Conservation (phyloP, 2,113 vertebrate genomes). For the Silurus glanis region DNA sequence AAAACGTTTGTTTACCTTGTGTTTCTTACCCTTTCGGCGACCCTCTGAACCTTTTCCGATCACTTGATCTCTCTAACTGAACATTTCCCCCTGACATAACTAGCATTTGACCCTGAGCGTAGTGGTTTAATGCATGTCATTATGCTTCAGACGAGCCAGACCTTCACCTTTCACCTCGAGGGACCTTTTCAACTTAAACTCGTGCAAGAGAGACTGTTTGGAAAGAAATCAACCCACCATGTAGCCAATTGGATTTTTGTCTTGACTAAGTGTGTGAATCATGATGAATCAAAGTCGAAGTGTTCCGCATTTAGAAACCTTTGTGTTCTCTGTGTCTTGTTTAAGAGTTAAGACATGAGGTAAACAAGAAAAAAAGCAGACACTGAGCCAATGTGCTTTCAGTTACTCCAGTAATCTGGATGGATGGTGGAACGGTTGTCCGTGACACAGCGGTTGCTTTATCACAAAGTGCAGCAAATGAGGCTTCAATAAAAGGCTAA, state of each 20-base stretch:
- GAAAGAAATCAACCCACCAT: background rate
- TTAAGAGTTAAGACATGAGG: constrained; percentile 35
- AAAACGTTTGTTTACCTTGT: constrained; percentile 8
- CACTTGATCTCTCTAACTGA: constrained; percentile 34
- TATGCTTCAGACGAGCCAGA: constrained; percentile 32
- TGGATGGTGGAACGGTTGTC: constrained; percentile 39
- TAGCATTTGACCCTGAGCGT: constrained; percentile 42
- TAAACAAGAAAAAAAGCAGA: constrained; percentile 34
- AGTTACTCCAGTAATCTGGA: constrained; percentile 51
- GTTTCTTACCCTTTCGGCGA: constrained; percentile 22
- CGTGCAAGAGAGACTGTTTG: constrained; percentile 14
- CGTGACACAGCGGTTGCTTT: constrained; percentile 44
- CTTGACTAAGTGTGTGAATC: background rate
- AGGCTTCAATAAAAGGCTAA: constrained; percentile 55
- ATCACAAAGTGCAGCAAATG: constrained; percentile 58
- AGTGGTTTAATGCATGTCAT: constrained; percentile 50
- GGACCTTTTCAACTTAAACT: constrained; percentile 45
- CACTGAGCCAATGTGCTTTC: constrained; percentile 47
- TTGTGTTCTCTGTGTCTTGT: background rate
- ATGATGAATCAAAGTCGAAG: background rate
- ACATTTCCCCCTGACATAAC: constrained; percentile 38
- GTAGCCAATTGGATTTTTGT: constrained; percentile 12
- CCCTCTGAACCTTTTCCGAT: constrained; percentile 26
- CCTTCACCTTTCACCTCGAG: constrained; percentile 43
- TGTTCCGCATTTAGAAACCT: constrained; percentile 33